Evolutionary conservation across 2,113 vertebrate species (phyloP).

Genomic region (Ceyx melanurus): DNA sequence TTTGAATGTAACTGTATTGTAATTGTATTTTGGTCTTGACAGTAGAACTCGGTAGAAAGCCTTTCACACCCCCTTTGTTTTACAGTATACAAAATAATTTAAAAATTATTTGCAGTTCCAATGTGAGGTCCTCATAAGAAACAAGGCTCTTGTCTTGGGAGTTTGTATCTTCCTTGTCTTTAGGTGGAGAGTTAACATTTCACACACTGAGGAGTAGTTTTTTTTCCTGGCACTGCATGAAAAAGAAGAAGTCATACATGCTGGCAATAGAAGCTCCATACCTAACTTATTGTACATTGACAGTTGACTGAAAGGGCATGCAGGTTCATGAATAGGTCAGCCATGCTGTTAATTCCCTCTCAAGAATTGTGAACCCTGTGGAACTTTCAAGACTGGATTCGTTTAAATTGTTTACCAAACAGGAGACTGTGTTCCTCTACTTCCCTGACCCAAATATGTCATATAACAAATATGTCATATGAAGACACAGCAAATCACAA

Average conservation of each 20-base stretch:
- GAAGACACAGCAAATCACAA: constrained; percentile 56
- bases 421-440: constrained; percentile 31
- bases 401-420: constrained; percentile 41
- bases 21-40: not conserved
- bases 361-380: not conserved
- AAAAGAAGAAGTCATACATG: not conserved
- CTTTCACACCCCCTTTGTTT: not conserved
- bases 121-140: not conserved
- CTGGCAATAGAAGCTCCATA: not conserved
- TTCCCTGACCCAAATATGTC: constrained; percentile 70
- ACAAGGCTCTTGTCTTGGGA: not conserved
- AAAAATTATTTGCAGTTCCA: not conserved
- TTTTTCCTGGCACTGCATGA: not conserved
- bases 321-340: not conserved
- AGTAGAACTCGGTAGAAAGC: not conserved
- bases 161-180: not conserved
- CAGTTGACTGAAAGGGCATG: not conserved
- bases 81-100: not conserved
- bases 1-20: not conserved
- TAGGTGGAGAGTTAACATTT: not conserved
- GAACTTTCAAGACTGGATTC: constrained; percentile 19
- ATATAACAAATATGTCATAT: constrained; percentile 27
- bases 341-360: not conserved
- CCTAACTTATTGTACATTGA: not conserved
- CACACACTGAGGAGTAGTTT: too few species aligned